phyloP scores from a whole-genome alignment of 92 coral and sea anemone genomes.

The Palythoa caribaeorum region DNA sequence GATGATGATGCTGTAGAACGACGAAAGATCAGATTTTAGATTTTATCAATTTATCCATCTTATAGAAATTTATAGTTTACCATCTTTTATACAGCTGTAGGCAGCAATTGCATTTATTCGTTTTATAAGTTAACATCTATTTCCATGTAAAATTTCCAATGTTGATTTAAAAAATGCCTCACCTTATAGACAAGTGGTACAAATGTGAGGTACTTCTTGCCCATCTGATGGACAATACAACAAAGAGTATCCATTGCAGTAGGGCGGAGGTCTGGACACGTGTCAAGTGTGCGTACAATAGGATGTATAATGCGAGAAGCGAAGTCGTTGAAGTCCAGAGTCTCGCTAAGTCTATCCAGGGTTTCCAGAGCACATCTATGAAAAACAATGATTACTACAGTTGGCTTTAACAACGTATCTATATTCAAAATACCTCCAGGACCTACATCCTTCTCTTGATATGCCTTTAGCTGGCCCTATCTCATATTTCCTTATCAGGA shows the following conservation, averaged over 20 bases:
- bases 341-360: constrained; percentile 92
- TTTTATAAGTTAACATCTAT: no score
- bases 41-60: no score
- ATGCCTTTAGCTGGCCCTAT: no score
- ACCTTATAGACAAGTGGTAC: constrained; percentile 94
- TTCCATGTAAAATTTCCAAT: no score
- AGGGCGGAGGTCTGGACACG: constrained; percentile 83
- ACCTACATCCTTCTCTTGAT: no score
- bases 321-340: constrained; percentile 96
- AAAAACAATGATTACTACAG: background rate
- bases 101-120: no score
- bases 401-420: background rate
- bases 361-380: constrained; percentile 93
- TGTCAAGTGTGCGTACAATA: constrained; percentile 90
- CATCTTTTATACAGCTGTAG: no score
- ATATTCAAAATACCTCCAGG: no score
- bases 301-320: constrained; percentile 97
- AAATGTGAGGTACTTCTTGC: constrained; percentile 92
- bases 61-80: no score
- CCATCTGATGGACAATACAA: constrained; percentile 92
- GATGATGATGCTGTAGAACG: no score
- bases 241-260: constrained; percentile 97
- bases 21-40: no score
- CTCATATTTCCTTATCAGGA: no score
- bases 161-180: background rate